These are phyloP conservation scores for Apeira syringaria DNA, from an alignment of 2,888 invertebrate genomes.

Conservation along the genomic window DNA sequence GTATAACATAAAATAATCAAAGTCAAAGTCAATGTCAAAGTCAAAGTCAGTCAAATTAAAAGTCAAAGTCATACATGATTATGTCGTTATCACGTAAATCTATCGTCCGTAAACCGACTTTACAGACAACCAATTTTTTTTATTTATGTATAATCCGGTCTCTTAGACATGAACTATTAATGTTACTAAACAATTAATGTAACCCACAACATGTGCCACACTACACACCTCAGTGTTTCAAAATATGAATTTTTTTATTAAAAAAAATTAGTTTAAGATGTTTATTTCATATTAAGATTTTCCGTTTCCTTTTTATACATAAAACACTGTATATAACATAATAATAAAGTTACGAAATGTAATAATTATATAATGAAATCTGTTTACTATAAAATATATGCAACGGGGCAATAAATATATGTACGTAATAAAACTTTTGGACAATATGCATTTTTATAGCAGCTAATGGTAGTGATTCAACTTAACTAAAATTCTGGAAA, in stretches of 20 bases:
- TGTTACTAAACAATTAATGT: constrained; percentile 24
- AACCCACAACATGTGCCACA: constrained; percentile 56
- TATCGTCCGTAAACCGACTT: too few relatives aligned
- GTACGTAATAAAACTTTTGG: background rate
- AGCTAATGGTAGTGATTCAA: background rate
- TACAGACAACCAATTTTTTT: background rate
- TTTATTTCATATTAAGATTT: constrained; percentile 3
- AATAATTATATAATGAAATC: constrained; percentile 1
- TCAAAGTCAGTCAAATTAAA: too few relatives aligned
- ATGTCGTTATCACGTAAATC: too few relatives aligned
- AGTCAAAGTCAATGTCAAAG: too few relatives aligned
- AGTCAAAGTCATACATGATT: too few relatives aligned
- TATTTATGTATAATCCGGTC: constrained; percentile 4
- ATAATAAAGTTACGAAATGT: constrained; percentile 1
- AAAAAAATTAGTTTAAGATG: constrained; percentile 20
- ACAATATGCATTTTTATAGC: background rate
- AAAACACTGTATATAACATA: constrained; percentile 1
- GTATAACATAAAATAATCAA: background rate
- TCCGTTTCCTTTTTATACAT: constrained; percentile 4
- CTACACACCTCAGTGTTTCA: constrained; percentile 54
- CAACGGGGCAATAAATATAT: constrained; percentile 1
- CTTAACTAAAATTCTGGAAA: too few relatives aligned
- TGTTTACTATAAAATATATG: constrained; percentile 2
- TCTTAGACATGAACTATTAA: constrained; percentile 10
- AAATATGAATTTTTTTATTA: constrained; percentile 43